These are phyloP conservation scores for Sebastolobus alascanus DNA, from an alignment of 2,797 vertebrate species.

Conservation along the genomic window DNA sequence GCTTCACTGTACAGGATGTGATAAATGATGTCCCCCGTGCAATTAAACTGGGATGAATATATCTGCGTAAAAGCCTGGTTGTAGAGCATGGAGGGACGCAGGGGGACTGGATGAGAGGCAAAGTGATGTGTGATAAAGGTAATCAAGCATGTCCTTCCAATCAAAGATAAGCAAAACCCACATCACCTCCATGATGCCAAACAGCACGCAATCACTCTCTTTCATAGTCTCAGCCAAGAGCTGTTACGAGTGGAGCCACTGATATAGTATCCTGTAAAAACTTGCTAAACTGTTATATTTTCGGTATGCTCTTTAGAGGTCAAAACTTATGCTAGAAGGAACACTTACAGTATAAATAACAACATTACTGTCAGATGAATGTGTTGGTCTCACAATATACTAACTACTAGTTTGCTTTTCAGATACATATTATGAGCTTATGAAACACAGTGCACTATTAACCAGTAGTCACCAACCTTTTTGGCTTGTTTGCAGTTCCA, in stretches of 20 bases:
- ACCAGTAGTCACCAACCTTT: background rate
- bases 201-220: background rate
- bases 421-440: no score
- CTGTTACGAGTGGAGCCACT: background rate
- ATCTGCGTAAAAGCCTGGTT: constrained; percentile 10
- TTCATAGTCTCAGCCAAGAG: background rate
- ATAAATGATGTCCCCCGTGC: constrained; percentile 15
- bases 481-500: background rate
- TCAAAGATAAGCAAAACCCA: constrained; percentile 27
- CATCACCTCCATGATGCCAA: constrained; percentile 14
- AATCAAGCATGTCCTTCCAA: constrained; percentile 43
- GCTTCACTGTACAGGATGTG: constrained; percentile 11
- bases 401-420: no score
- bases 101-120: background rate
- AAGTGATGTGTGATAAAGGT: constrained; percentile 34
- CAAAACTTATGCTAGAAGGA: background rate
- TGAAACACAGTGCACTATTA: no score
- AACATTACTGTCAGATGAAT: no score
- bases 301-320: background rate
- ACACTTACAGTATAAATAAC: background rate
- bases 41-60: constrained; percentile 37
- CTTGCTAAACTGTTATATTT: background rate
- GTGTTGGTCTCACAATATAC: no score
- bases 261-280: background rate
- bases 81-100: background rate